A percentile compares a stretch with the other conserved stretches of the same genome.
phyloP scores from a whole-genome alignment of 1,140 invertebrate species.

The Pentalonia nigronervosa region DNA sequence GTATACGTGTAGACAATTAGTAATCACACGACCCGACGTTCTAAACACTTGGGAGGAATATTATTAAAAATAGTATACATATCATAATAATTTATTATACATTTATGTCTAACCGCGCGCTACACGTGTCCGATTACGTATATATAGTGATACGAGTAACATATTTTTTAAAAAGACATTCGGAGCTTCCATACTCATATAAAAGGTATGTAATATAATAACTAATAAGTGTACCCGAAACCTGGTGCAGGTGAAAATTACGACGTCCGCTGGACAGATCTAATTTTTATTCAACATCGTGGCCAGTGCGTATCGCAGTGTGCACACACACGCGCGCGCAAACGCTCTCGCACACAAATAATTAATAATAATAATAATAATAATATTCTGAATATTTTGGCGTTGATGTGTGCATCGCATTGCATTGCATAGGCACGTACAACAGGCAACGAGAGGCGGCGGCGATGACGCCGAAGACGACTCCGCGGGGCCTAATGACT shows the following conservation, averaged over 20 bases:
- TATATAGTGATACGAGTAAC: neutral
- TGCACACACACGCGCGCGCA: too few relatives aligned
- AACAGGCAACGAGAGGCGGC: neutral
- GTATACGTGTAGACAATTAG: neutral
- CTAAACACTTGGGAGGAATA: neutral
- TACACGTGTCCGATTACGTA: neutral
- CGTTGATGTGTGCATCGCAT: neutral
- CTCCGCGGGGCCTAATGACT: neutral
- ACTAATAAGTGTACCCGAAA: neutral
- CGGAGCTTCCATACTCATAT: neutral
- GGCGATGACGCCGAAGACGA: neutral
- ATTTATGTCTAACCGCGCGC: neutral
- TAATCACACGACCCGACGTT: neutral
- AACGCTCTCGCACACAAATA: neutral
- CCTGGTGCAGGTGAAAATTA: neutral
- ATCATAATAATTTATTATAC: neutral
- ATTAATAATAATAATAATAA: neutral
- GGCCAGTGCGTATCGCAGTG: neutral
- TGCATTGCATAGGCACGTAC: neutral
- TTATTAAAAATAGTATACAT: neutral
- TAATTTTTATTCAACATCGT: neutral
- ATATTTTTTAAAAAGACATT: neutral
- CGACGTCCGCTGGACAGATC: neutral
- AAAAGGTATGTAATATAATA: neutral
- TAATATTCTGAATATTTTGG: conserved; percentile 10